Evolutionary conservation across 2,113 vertebrate species (phyloP).

Genomic region (Dasyprocta punctata): DNA sequence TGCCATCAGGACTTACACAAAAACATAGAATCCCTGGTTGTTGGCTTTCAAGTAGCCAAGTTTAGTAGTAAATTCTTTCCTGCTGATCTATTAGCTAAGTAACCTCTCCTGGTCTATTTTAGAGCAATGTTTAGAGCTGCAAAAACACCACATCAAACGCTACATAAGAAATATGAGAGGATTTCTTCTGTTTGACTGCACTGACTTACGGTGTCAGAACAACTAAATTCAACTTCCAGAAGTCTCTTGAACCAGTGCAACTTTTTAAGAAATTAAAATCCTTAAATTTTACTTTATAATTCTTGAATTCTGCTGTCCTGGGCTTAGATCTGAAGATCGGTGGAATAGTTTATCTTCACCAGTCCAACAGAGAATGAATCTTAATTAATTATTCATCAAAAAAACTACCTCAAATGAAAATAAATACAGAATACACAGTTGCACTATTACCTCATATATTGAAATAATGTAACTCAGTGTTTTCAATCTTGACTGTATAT

Average conservation of each 20-base stretch:
- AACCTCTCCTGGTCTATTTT: neutral
- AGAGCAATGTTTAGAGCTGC: neutral
- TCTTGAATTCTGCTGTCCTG: neutral
- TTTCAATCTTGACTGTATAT: neutral
- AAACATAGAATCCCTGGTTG: neutral
- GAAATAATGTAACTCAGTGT: neutral
- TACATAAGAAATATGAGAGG: neutral
- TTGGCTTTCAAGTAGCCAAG: neutral
- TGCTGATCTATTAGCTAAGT: conserved; percentile 9
- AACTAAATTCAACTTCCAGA: neutral
- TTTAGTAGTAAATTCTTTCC: neutral
- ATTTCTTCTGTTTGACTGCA: neutral
- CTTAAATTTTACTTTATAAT: neutral
- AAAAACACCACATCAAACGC: neutral
- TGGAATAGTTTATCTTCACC: neutral
- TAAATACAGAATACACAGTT: neutral
- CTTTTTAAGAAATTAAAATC: neutral
- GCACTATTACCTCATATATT: neutral
- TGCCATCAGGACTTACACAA: neutral
- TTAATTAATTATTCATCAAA: conserved; percentile 48
- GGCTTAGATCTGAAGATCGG: neutral
- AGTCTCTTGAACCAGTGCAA: neutral
- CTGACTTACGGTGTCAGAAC: neutral
- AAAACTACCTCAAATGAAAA: neutral
- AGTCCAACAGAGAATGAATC: neutral